Percentiles rank a stretch among this genome's conserved stretches.
Conservation (phyloP, 2,113 vertebrate genomes). For the Struthidea cinerea region DNA sequence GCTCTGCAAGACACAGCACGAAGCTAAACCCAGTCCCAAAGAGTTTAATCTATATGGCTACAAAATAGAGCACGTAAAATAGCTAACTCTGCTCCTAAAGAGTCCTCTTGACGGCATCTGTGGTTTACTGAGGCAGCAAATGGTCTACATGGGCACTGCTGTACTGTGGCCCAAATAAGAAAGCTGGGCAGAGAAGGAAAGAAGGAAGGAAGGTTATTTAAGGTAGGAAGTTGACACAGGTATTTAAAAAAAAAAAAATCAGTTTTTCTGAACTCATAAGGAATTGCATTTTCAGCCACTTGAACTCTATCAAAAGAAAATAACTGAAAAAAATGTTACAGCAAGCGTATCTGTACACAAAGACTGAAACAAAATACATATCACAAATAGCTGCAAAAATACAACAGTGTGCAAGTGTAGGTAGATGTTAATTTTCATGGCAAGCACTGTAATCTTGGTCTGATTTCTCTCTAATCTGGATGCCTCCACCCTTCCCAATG, state of each 20-base stretch:
- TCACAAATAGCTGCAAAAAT: neutral
- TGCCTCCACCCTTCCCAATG: neutral
- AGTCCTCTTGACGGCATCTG: neutral
- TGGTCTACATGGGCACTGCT: neutral
- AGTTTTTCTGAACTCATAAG: neutral
- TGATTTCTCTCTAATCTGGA: neutral
- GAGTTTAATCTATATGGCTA: neutral
- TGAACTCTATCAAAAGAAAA: neutral
- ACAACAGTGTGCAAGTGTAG: neutral
- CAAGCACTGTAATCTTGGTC: constrained; percentile 2
- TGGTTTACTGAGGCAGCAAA: neutral
- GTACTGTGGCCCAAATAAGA: neutral
- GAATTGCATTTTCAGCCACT: neutral
- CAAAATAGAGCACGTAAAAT: neutral
- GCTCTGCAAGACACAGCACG: neutral
- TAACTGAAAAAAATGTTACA: neutral
- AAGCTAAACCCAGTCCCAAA: neutral
- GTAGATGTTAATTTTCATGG: neutral
- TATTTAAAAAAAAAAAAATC: neutral
- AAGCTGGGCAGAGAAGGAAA: neutral
- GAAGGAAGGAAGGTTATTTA: neutral
- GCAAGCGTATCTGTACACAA: neutral
- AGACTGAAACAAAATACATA: neutral
- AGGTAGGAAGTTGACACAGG: neutral
- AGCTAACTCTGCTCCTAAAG: neutral